phyloP scores from a whole-genome alignment of 2,797 vertebrate species.

The Buceros bicornis region DNA sequence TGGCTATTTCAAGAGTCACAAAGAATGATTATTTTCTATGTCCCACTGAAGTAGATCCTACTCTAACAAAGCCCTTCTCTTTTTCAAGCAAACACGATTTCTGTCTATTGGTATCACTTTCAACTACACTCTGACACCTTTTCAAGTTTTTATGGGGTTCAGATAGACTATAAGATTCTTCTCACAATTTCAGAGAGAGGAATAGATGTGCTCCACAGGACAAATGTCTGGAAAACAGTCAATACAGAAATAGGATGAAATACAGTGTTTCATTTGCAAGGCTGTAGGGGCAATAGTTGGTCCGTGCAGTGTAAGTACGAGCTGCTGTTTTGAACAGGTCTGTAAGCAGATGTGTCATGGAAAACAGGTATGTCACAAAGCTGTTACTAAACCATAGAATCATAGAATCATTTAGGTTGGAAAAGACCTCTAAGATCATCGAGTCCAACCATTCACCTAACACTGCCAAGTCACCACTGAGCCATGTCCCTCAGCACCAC shows the following conservation, averaged over 20 bases:
- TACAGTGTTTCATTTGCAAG: background rate
- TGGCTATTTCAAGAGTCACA: background rate
- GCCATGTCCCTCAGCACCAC: background rate
- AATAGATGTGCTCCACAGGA: background rate
- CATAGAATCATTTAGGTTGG: background rate
- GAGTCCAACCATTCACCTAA: background rate
- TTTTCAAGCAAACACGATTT: background rate
- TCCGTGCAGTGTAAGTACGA: accelerated
- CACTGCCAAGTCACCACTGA: background rate
- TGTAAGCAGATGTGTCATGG: background rate
- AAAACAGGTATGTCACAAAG: background rate
- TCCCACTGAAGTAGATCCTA: background rate
- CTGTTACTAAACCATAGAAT: background rate
- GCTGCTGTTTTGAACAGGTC: background rate
- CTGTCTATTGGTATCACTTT: background rate
- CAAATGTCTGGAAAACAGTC: background rate
- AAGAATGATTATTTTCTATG: background rate
- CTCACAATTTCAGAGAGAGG: background rate
- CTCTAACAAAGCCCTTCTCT: background rate
- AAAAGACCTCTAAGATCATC: background rate
- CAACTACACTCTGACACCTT: background rate
- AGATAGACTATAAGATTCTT: background rate
- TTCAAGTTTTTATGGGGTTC: background rate
- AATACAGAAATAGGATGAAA: background rate
- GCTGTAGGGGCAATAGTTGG: background rate